Base-by-base conservation (phyloP, 2,113 vertebrate genomes). In the Tragelaphus scriptus region DNA sequence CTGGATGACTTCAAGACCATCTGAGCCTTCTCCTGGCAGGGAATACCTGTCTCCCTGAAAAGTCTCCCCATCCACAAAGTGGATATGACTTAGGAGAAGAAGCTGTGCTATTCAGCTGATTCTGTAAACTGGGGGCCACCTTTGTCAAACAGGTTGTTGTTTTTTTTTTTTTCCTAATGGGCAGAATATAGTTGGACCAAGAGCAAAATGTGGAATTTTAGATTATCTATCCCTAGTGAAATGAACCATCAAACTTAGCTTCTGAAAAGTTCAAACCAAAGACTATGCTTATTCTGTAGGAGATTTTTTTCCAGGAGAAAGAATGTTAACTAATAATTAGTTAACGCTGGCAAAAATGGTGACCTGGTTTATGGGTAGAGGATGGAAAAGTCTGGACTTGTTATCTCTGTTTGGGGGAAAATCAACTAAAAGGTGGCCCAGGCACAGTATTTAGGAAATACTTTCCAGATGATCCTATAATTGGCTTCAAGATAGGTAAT, bases 231-330 rank as follows among this genome's bases (percentile, higher is more conserved):
- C 61, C 71, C 44, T 93, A 59, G 61, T 25, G 87, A 96, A 95
- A 84, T 85, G 28, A 95, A 87, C 28, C 65, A 55, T 79, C 61
- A 89, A 61, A 89, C 13, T 61, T 49, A 88, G 56, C 58, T 88
- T 86, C 30, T 51, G 21, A 59, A 63, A 93, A 80, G 44, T 95
- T 94, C 51, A 79, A 59, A 84, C 55, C 11, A 89, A 86, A 93
- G 30, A 68, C 7, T 25, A 21, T 40, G 36, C 30, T 84, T 77
- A 58, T 84, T 96, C 81, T 61, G 26, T 6, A 65, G 90, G 55
- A 90, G 25, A 44, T 84, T 44, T 87, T 97, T 51, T 26, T 88
- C 65, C 77, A 79, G 79, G 87, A 15, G 51, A 94, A 98, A 94
- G 7, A 28, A 80, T 58, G 4, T 56, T 59, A 90, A 91, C 19